Conservation (phyloP, 2,113 vertebrate genomes). For the Aegotheles bennettii region DNA sequence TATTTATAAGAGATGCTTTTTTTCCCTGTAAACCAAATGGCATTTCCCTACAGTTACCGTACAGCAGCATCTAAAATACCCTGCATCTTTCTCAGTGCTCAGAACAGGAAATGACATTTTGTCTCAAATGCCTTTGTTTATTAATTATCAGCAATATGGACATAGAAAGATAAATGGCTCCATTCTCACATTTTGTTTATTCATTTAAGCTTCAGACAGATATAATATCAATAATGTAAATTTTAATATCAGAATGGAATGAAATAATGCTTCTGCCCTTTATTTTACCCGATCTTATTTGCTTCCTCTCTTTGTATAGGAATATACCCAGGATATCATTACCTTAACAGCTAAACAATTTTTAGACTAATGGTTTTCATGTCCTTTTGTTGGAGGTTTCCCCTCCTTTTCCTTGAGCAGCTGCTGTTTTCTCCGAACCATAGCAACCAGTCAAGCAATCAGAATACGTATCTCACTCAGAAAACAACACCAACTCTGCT, state of each 20-base stretch:
- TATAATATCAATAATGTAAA: neutral
- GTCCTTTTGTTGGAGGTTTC: slow-evolving; percentile 10
- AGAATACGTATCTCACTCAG: neutral
- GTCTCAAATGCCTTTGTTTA: neutral
- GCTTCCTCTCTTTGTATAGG: neutral
- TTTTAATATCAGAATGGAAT: neutral
- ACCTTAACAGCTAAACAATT: slow-evolving; percentile 22
- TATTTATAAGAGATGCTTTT: neutral
- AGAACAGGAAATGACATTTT: neutral
- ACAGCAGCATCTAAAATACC: neutral
- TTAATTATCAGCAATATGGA: neutral
- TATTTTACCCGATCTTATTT: neutral
- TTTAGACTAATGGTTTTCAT: slow-evolving; percentile 17
- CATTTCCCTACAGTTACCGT: neutral
- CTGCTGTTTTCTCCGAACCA: slow-evolving; percentile 50
- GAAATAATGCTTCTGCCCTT: neutral
- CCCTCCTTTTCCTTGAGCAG: neutral
- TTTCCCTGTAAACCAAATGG: neutral
- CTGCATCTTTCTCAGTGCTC: neutral
- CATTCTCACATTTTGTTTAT: neutral
- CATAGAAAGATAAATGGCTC: neutral
- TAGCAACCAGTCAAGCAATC: slow-evolving; percentile 45
- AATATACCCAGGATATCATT: neutral
- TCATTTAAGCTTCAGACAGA: neutral
- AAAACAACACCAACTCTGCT: slow-evolving; percentile 3